Conservation (phyloP, 2,888 invertebrate species). For the Panzeria rudis region DNA sequence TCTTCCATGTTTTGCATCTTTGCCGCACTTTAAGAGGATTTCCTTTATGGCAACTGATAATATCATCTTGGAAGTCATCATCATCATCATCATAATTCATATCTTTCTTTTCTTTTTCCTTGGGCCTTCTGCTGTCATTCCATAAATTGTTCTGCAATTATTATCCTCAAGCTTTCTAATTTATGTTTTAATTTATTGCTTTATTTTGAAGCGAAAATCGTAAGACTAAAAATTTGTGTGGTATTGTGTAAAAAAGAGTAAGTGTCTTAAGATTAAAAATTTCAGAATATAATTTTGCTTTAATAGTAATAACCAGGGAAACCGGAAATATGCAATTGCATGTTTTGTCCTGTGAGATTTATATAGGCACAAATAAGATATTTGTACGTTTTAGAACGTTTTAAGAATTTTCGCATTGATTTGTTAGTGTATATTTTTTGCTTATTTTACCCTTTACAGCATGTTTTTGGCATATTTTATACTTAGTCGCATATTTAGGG, state of each 20-base stretch:
- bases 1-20: constrained; percentile 28
- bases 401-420: too few species aligned
- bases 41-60: constrained; percentile 61
- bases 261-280: neutral
- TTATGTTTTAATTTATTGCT: constrained; percentile 51
- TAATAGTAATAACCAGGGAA: too few species aligned
- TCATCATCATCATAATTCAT: constrained; percentile 56
- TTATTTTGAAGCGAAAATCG: constrained; percentile 7
- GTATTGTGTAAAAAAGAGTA: neutral
- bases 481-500: too few species aligned
- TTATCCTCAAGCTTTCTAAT: constrained; percentile 62
- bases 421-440: too few species aligned
- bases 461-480: too few species aligned
- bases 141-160: constrained; percentile 44
- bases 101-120: constrained; percentile 10
- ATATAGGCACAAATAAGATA: too few species aligned
- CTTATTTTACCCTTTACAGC: too few species aligned
- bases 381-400: too few species aligned
- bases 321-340: too few species aligned
- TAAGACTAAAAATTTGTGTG: neutral
- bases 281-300: too few species aligned
- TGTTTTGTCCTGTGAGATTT: too few species aligned
- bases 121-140: constrained; percentile 20
- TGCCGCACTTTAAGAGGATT: constrained; percentile 65
- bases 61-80: constrained; percentile 38